phyloP scores from a whole-genome alignment of 1,140 invertebrate species.

The Coelopa frigida region DNA sequence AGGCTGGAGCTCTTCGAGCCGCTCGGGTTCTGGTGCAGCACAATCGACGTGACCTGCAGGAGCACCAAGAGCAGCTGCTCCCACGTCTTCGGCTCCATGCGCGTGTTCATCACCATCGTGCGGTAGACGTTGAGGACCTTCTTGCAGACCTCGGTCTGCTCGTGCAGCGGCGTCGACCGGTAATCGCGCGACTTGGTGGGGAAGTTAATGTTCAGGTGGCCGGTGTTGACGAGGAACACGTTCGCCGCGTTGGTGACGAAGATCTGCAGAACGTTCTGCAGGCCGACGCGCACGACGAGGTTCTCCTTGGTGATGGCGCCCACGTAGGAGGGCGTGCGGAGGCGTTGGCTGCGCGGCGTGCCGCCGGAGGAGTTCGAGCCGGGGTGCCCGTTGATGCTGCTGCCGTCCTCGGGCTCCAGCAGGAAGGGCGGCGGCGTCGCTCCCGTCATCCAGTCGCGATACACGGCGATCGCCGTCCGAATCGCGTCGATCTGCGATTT shows the following conservation, averaged over 20 bases:
- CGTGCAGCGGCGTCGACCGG: constrained; percentile 59
- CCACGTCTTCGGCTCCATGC: constrained; percentile 89
- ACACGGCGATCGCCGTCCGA: constrained; percentile 83
- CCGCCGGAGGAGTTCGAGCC: constrained; percentile 18
- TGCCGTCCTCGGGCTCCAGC: constrained; percentile 67
- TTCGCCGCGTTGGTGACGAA: constrained; percentile 94
- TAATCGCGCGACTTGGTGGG: constrained; percentile 42
- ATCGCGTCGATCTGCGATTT: constrained; percentile 71
- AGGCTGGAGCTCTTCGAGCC: constrained; percentile 44
- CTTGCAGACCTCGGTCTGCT: constrained; percentile 95
- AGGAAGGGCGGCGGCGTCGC: constrained; percentile 78
- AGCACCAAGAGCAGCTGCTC: constrained; percentile 81
- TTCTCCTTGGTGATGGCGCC: constrained; percentile 73
- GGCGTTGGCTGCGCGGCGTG: constrained; percentile 47
- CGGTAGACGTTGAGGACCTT: constrained; percentile 93
- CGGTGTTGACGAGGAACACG: constrained; percentile 77
- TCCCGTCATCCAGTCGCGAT: constrained; percentile 88
- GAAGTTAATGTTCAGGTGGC: constrained; percentile 46
- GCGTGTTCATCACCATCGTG: constrained; percentile 94
- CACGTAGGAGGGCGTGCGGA: constrained; percentile 75
- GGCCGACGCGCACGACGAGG: constrained; percentile 66
- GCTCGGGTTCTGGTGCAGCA: constrained; percentile 71
- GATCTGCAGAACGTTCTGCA: constrained; percentile 85
- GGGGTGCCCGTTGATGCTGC: constrained; percentile 12
- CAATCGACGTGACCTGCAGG: constrained; percentile 86